Evolutionary conservation across 1,140 invertebrate genomes (phyloP), one percentile per base, ranked within the genome.

Genomic region (Drosophila arizonae): DNA sequence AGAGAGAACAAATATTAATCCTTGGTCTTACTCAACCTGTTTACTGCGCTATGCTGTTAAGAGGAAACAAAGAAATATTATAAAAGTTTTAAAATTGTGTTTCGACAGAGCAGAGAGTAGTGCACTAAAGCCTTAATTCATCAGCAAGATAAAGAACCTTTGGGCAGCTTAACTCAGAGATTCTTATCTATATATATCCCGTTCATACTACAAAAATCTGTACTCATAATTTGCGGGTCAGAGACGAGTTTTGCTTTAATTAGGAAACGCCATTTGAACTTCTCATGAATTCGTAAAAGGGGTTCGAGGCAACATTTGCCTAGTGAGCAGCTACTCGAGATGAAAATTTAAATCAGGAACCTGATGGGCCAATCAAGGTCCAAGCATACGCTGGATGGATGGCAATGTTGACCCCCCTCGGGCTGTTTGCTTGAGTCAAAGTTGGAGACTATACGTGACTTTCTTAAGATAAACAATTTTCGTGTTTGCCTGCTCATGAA

Each of bases 381-480:
- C 21, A 41, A 50, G 56, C 46, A 28, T 28, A 54, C 43, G 30
- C 33, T 9, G 5, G 33, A 8, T 33, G 33, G 33, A 8, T 33
- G 33, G 33, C 36, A 61, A 52, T 50, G 36, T 58, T 52, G 15
- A 55, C 66, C 46, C 1, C 28, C 28, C 6, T 33, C 9, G 1
- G 61, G 41, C 71, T 62, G 62, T 55, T 74, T 15, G 52, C 60
- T 39, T 15, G 46, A 43, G 55, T 58, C 48, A 81, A 64, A 50
- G 56, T 68, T 56, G 78, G 64, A 62, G 67, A 79, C 61, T 81
- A 71, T 72, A 81, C 78, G 82, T 86, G 78, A 85, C 74, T 86
- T 86, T 71, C 74, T 77, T 75, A 74, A 77, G 54, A 81, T 75
- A 86, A 86, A 86, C 78, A 85, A 78, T 86, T 85, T 76, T 70